Evolutionary conservation across 1,140 invertebrate genomes (phyloP).

Genomic region (Riptortus pedestris): DNA sequence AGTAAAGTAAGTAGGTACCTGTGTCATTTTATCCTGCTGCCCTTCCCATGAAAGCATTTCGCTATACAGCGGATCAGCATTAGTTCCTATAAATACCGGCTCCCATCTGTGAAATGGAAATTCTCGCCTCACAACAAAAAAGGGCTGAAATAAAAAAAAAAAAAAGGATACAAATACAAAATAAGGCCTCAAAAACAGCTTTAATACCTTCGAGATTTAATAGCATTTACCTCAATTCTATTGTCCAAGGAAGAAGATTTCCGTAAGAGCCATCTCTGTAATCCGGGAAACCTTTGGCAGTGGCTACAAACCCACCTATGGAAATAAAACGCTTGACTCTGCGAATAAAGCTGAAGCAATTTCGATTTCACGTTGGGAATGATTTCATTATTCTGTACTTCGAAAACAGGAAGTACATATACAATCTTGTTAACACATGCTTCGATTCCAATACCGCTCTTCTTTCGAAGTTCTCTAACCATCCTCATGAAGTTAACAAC

Average conservation of each 20-base stretch:
- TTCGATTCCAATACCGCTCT: slow-evolving; percentile 21
- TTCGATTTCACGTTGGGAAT: slow-evolving; percentile 49
- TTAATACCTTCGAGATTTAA: no score
- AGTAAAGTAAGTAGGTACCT: slow-evolving; percentile 49
- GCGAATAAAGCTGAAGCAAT: slow-evolving; percentile 38
- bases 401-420: slow-evolving; percentile 63
- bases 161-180: not conserved
- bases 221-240: slow-evolving; percentile 35
- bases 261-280: slow-evolving; percentile 52
- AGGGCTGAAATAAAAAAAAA: slow-evolving; percentile 42
- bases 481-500: slow-evolving; percentile 51
- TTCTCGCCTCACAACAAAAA: slow-evolving; percentile 55
- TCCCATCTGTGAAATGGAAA: slow-evolving; percentile 69
- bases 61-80: slow-evolving; percentile 66
- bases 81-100: slow-evolving; percentile 70
- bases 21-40: slow-evolving; percentile 73
- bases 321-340: slow-evolving; percentile 42
- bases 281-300: slow-evolving; percentile 66
- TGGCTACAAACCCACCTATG: slow-evolving; percentile 53
- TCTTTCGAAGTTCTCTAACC: slow-evolving; percentile 37
- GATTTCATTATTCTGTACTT: slow-evolving; percentile 49
- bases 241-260: slow-evolving; percentile 39
- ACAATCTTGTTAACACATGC: slow-evolving; percentile 36
- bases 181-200: not conserved
- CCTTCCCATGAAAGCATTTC: slow-evolving; percentile 74